These are phyloP conservation scores for Zhengitettix transpicula DNA, from an alignment of 2,888 invertebrate species.

Conservation along the genomic window DNA sequence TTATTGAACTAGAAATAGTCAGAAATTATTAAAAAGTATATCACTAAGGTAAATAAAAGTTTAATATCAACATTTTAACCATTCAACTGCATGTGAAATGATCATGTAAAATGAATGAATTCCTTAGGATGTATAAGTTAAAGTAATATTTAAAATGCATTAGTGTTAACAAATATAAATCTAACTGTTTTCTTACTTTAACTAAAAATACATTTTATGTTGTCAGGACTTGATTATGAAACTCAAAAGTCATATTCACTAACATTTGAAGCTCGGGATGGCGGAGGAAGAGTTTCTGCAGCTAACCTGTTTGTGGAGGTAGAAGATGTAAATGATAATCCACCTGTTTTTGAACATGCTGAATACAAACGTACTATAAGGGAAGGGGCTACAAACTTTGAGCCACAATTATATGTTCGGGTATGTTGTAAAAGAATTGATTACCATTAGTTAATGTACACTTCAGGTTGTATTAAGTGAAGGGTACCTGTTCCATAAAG, in stretches of 20 bases:
- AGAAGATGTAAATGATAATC: constrained; percentile 60
- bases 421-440: constrained; percentile 22
- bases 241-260: constrained; percentile 62
- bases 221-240: constrained; percentile 52
- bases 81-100: no score
- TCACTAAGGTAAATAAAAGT: no score
- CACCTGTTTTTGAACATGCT: constrained; percentile 48
- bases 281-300: constrained; percentile 54
- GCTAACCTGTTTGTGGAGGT: constrained; percentile 55
- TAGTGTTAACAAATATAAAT: no score
- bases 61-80: no score
- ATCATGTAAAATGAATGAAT: neutral
- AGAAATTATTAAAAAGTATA: no score
- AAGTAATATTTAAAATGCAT: no score
- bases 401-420: constrained; percentile 60
- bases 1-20: no score
- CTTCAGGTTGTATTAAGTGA: no score
- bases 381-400: constrained; percentile 58
- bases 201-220: neutral
- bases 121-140: neutral
- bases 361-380: constrained; percentile 60
- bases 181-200: no score
- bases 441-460: no score
- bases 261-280: constrained; percentile 64
- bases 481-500: no score